Evolutionary conservation across 2,113 vertebrate genomes (phyloP), one percentile per base, ranked within the genome.

Genomic region (Riparia riparia): DNA sequence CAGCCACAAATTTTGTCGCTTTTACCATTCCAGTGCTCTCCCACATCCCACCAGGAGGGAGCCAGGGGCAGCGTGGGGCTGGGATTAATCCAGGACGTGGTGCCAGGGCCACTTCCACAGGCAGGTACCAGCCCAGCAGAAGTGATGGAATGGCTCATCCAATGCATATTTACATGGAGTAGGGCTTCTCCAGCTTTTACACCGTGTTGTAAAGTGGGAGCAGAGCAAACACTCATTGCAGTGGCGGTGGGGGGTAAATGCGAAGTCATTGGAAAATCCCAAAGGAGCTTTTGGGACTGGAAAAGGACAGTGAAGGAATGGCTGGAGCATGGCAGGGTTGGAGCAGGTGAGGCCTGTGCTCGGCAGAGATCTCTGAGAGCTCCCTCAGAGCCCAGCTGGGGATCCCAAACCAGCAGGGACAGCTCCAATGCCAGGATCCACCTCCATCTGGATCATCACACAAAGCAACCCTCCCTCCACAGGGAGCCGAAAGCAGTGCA

Each of bases 261-360:
- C 20, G 72, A 69, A 64, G 14, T 6, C 32, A 12, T 1, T 1
- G 0, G 74, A 42, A 76, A 72, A 80, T 9, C 56, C 37, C 10
- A 12, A 24, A 60, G 37, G 56, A 42, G 9, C 17, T 9, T 69
- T 60, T 87, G 74, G 65, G 57, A 6, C 29, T n/a, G 18, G 17
- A 45, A 32, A 49, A 57, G 53, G n/a, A 14, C 10, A 6, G 12
- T 2, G 70, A 32, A 58, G 45, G 12, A 26, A 28, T 4, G 31
- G 47, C 69, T 32, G 69, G 44, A 73, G 16, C 0, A 0, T 10
- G 53, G 42, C 22, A 37, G n/a, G 26, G 3, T 32, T 39, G 0
- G 5, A 60, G 74, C 32, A 51, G 56, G 11, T 17, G 66, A 14
- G 65, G 56, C 50, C 51, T 7, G 42, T 31, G 5, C 22, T 42